Evolutionary conservation across 1,140 invertebrate species (phyloP).

Genomic region (Trichogramma pretiosum): DNA sequence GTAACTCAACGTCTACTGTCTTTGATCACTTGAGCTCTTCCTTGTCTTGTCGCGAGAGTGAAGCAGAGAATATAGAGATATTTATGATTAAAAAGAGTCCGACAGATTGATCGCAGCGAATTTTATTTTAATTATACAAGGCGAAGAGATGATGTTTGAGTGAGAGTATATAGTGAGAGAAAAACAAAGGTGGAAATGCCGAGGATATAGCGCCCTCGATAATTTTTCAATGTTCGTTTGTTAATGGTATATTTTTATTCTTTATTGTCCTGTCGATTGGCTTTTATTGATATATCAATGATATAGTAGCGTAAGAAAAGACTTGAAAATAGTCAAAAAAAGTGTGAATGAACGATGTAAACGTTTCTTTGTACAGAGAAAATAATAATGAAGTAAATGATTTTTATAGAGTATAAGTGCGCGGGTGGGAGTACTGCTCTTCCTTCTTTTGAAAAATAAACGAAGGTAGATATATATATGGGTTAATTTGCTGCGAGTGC

Average conservation of each 20-base stretch:
- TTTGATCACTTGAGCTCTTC: conserved; percentile 9
- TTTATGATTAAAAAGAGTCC: conserved; percentile 3
- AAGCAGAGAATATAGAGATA: neutral
- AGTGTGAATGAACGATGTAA: conserved; percentile 19
- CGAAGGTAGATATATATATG: no score
- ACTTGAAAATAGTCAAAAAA: conserved; percentile 16
- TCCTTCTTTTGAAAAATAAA: conserved; percentile 14
- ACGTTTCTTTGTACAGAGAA: conserved; percentile 23
- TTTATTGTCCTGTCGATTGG: conserved; percentile 22
- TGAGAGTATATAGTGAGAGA: conserved; percentile 14
- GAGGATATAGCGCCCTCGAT: no score
- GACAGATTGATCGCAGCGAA: conserved; percentile 10
- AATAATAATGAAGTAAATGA: conserved; percentile 16
- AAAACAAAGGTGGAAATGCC: conserved; percentile 14
- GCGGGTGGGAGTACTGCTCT: conserved; percentile 13
- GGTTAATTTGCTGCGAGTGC: conserved; percentile 16
- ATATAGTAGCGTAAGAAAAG: conserved; percentile 21
- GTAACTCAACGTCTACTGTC: conserved; percentile 15
- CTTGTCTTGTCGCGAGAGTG: no score
- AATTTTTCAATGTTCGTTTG: conserved; percentile 21
- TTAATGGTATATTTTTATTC: conserved; percentile 24
- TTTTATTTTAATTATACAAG: conserved; percentile 6
- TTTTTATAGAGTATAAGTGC: conserved; percentile 17
- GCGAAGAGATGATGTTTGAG: neutral
- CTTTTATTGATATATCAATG: conserved; percentile 21